phyloP scores from a whole-genome alignment of 2,888 invertebrate species.

The Sarcophaga caerulescens region DNA sequence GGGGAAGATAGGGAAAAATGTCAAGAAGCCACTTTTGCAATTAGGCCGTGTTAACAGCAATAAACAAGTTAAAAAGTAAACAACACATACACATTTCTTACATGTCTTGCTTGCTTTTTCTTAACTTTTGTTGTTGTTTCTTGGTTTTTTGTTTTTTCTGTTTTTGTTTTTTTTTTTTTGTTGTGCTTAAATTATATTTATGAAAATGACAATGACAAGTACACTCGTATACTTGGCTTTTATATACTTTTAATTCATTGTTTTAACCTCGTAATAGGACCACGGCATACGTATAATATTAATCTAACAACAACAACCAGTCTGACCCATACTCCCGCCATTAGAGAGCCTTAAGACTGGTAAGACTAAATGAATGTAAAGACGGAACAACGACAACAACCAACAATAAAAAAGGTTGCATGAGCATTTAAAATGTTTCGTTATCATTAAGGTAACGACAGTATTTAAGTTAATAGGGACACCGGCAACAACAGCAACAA shows the following conservation, averaged over 20 bases:
- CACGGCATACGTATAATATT: constrained; percentile 16
- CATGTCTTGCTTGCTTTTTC: too few relatives aligned
- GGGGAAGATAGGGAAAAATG: constrained; percentile 27
- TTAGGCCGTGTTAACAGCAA: constrained; percentile 66
- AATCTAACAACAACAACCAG: background rate
- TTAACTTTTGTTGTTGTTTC: background rate
- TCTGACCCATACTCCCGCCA: background rate
- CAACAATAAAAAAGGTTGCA: constrained; percentile 60
- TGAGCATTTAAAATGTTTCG: constrained; percentile 66
- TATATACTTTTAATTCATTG: constrained; percentile 62
- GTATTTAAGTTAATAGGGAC: constrained; percentile 78
- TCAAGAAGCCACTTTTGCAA: constrained; percentile 68
- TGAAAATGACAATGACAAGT: constrained; percentile 63
- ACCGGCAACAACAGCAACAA: constrained; percentile 55
- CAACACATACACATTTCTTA: background rate
- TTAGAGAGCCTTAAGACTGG: background rate
- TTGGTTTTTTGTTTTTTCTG: too few relatives aligned
- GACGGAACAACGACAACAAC: background rate
- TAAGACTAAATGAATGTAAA: background rate
- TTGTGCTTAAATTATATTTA: constrained; percentile 51
- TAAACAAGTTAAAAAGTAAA: constrained; percentile 12
- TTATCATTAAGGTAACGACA: constrained; percentile 78
- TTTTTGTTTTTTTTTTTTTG: constrained; percentile 2
- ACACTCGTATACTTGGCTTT: constrained; percentile 2
- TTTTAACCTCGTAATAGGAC: constrained; percentile 63